phyloP scores from a whole-genome alignment of 2,888 invertebrate genomes.

The Anthophora plumipes region DNA sequence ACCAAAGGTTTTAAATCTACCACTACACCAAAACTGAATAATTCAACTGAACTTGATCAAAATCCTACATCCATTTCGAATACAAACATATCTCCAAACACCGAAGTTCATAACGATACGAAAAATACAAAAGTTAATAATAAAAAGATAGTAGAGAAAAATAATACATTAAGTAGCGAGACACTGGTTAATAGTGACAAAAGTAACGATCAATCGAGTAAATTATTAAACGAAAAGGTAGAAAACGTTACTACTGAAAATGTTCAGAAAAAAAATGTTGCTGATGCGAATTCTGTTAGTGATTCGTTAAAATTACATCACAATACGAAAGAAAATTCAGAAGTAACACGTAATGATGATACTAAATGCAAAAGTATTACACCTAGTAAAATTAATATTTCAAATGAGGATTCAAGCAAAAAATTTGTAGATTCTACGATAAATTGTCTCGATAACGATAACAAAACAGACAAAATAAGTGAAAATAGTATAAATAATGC shows the following conservation, averaged over 20 bases:
- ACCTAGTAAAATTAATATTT: neutral
- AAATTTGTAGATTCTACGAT: neutral
- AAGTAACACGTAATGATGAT: constrained; percentile 19
- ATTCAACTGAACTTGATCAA: constrained; percentile 22
- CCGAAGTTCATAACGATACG: constrained; percentile 10
- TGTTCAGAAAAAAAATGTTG: neutral
- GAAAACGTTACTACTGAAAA: neutral
- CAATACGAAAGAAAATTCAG: constrained; percentile 11
- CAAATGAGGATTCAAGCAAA: constrained; percentile 15
- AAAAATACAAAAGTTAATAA: constrained; percentile 9
- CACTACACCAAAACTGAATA: constrained; percentile 18
- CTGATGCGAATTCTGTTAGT: neutral
- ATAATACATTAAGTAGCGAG: constrained; percentile 11
- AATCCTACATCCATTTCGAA: constrained; percentile 19
- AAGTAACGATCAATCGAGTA: constrained; percentile 13
- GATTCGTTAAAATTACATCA: constrained; percentile 5
- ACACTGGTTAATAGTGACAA: constrained; percentile 1
- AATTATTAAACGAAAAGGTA: constrained; percentile 4
- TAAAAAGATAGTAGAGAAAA: neutral
- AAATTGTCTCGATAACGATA: constrained; percentile 19
- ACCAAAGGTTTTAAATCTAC: constrained; percentile 11
- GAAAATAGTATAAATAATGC: constrained; percentile 7
- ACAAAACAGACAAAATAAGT: constrained; percentile 2
- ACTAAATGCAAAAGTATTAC: constrained; percentile 3
- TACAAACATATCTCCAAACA: constrained; percentile 33